Conservation (phyloP, 2,888 invertebrate species). For the Sturmia bella region DNA sequence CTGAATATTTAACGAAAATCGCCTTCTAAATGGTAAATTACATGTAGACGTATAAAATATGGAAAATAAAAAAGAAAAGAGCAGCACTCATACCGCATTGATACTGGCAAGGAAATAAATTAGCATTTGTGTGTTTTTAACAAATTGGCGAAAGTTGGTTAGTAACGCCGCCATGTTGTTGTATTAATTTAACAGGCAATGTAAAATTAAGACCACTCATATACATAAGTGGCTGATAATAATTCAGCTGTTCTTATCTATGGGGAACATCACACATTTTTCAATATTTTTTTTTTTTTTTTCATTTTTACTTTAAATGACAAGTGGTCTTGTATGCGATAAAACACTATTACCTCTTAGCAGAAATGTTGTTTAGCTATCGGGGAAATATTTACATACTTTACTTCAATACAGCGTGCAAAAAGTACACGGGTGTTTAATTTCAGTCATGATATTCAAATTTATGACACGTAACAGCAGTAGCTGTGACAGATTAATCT, state of each 20-base stretch:
- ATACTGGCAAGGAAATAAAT: constrained; percentile 59
- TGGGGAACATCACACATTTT: constrained; percentile 58
- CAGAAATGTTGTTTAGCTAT: constrained; percentile 51
- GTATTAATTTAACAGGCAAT: constrained; percentile 36
- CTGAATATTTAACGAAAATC: constrained; percentile 43
- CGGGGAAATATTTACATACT: constrained; percentile 43
- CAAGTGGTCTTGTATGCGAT: constrained; percentile 40
- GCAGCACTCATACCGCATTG: constrained; percentile 13
- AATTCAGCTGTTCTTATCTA: constrained; percentile 65
- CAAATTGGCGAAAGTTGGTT: constrained; percentile 69
- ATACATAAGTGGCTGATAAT: constrained; percentile 54
- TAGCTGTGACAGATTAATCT: constrained; percentile 60
- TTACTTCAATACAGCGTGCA: constrained; percentile 15
- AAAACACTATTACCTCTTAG: background rate
- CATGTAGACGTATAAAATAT: constrained; percentile 10
- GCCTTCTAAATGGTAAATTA: constrained; percentile 63
- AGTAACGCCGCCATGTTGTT: constrained; percentile 35
- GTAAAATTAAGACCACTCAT: constrained; percentile 48
- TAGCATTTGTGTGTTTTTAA: constrained; percentile 50
- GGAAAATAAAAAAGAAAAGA: too few species aligned
- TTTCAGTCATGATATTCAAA: constrained; percentile 54
- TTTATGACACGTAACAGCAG: constrained; percentile 66
- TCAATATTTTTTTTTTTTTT: background rate
- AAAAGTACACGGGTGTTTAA: constrained; percentile 47
- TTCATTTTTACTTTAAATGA: constrained; percentile 39